Base-by-base conservation (phyloP, 2,888 invertebrate genomes). In the Acanthococcus lagerstroemiae region DNA sequence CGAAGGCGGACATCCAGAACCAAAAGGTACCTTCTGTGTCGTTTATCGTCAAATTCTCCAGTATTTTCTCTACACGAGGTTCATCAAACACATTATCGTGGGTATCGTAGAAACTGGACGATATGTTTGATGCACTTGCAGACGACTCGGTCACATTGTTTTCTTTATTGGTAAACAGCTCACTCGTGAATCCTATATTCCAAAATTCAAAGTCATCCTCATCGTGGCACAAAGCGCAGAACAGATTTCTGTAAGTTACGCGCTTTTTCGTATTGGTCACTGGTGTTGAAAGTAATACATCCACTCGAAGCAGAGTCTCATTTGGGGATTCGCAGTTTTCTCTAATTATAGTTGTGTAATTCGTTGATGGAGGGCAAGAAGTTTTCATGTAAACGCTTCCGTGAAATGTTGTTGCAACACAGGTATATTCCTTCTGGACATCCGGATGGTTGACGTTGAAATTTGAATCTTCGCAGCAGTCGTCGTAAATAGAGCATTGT, bases 201-300 rank as follows among this genome's bases (percentile, higher is more conserved):
- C 79, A 78, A 17, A 76, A 66, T 17, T 75, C 75, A 65, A 72
- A 58, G 2, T 55, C 44, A 55, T 70, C 65, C 67, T 77, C 77
- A 3, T 72, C 72, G 70, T 78, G 76, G 70, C 79, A 79, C 24
- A 76, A 70, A 1, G 78, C 78, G 68, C 79, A 79, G 72, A 74
- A 75, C 56, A 74, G 72, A 69, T 77, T 78, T 70, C 72, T 71
- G 71, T 75, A 77, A 5, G 77, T 74, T 45, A 67, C 58, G 19
- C 69, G 68, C 2, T 70, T 70, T 57, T 61, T 26, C 55, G 68
- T 66, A n/a, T 77, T 77, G 9, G 71, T 72, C 26, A 72, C 70
- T 2, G 71, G 71, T n/a, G 70, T 67, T 24, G 56, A 67, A n/a
- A 69, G 37, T 48, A 71, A 65, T 5, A 70, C 69, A 58, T 54